These are phyloP conservation scores for Epinephelus awoara DNA, from an alignment of 2,797 vertebrate genomes.

Conservation along the genomic window DNA sequence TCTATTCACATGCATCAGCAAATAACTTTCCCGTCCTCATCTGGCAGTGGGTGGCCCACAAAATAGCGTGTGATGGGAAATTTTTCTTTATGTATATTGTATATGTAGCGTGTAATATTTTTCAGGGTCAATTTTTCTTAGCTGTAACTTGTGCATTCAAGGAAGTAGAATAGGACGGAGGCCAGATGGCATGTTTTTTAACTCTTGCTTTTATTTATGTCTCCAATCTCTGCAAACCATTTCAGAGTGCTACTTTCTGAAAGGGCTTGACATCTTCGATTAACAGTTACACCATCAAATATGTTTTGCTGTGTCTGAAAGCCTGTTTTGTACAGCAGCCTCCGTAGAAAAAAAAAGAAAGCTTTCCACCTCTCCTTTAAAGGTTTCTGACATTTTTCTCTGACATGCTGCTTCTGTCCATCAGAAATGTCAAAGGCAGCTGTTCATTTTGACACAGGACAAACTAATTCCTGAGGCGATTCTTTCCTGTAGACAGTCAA, in stretches of 20 bases:
- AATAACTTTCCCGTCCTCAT: not conserved
- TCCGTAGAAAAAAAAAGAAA: not conserved
- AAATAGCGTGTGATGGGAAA: not conserved
- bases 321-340: not conserved
- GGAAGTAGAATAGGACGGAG: too few species aligned
- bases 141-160: too few species aligned
- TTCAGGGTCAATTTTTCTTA: too few species aligned
- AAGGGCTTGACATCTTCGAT: not conserved
- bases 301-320: not conserved
- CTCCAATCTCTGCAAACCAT: not conserved
- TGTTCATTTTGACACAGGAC: not conserved
- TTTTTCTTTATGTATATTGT: not conserved
- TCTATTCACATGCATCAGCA: not conserved
- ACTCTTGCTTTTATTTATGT: not conserved
- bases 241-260: not conserved
- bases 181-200: not conserved
- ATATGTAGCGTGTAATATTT: too few species aligned
- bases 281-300: not conserved
- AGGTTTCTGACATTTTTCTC: conserved; percentile 1
- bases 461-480: conserved; percentile 2
- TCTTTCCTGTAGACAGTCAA: not conserved
- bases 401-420: not conserved
- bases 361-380: not conserved
- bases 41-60: not conserved
- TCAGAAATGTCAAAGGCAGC: not conserved